Evolutionary conservation across 2,797 vertebrate genomes (phyloP).

Genomic region (Rhinichthys osculus): DNA sequence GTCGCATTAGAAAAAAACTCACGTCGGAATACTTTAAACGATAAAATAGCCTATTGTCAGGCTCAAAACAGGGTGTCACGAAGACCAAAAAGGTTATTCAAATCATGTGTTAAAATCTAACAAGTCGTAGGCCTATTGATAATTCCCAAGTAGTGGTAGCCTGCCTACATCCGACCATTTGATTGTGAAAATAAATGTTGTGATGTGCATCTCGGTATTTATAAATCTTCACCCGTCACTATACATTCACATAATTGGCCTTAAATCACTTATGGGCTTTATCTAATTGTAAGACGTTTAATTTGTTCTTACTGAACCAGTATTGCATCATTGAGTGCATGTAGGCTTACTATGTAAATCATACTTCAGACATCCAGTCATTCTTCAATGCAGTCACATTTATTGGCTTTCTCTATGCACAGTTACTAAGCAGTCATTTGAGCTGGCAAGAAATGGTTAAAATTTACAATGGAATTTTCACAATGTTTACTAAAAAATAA

Average conservation of each 20-base stretch:
- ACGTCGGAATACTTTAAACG: too few relatives aligned
- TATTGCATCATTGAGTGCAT: not conserved
- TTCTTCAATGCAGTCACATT: slow-evolving; percentile 94
- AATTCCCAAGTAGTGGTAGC: not conserved
- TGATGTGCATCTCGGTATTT: not conserved
- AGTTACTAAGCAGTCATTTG: slow-evolving; percentile 91
- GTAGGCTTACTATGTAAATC: not conserved
- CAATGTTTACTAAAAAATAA: slow-evolving; percentile 95
- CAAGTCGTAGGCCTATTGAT: not conserved
- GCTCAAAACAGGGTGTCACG: too few relatives aligned
- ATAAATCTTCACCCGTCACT: not conserved
- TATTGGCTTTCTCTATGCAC: slow-evolving; percentile 98
- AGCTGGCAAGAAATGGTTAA: slow-evolving; percentile 86
- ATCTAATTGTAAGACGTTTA: not conserved
- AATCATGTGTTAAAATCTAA: not conserved
- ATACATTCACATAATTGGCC: too few relatives aligned
- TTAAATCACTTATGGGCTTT: not conserved
- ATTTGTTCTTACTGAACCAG: not conserved
- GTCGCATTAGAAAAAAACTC: too few relatives aligned
- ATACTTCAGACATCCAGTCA: slow-evolving; percentile 65
- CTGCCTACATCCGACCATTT: not conserved
- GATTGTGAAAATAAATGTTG: not conserved
- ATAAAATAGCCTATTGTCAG: too few relatives aligned
- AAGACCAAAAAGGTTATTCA: not conserved
- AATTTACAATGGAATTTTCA: slow-evolving; percentile 95